Evolutionary conservation across 2,888 invertebrate species (phyloP), one percentile per base, ranked within the genome.

Genomic region (Crepidodera aurea): DNA sequence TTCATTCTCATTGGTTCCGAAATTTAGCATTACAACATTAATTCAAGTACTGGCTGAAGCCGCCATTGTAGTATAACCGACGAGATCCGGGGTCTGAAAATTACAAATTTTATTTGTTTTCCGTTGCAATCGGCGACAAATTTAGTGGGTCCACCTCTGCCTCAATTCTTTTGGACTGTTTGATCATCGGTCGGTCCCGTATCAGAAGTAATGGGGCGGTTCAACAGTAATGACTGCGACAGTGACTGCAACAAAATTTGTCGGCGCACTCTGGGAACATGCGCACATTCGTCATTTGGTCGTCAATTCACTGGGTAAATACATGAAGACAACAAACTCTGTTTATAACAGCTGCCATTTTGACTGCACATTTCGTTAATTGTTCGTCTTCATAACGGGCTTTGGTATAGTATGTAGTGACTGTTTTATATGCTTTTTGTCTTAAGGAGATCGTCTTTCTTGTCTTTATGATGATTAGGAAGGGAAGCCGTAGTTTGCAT

Each of bases 181-280:
- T 46, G 46, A 46, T 46, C 46, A 42, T 6, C 42, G 19, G 19
- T 12, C 22, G 7, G 34, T 22, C 51, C 2, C 29, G 32, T 55
- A n/a, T 48, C 15, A n/a, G 46, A 56, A 56, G 32, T 25, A 57
- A 66, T 71, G 72, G 74, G 74, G 74, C 74, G 73, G 71, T 72
- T 70, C 72, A 65, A 66, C 64, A 51, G 68, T 75, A 75, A 76
- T 75, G 76, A 75, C 72, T 75, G 74, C 75, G 73, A 71, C 74
- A 75, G 68, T 68, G 60, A 48, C 46, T 46, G 46, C 46, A 46
- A 46, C 46, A 60, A 62, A 59, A 59, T 56, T 58, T 29, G 57
- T 42, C 48, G 60, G 39, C 51, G 57, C 54, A 59, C 22, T 32
- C 19, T 25, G 5, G 12, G 42, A 50, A 51, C 65, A 58, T 57